phyloP scores from a whole-genome alignment of 2,888 invertebrate genomes.

The Hydroisotoma schaefferi region DNA sequence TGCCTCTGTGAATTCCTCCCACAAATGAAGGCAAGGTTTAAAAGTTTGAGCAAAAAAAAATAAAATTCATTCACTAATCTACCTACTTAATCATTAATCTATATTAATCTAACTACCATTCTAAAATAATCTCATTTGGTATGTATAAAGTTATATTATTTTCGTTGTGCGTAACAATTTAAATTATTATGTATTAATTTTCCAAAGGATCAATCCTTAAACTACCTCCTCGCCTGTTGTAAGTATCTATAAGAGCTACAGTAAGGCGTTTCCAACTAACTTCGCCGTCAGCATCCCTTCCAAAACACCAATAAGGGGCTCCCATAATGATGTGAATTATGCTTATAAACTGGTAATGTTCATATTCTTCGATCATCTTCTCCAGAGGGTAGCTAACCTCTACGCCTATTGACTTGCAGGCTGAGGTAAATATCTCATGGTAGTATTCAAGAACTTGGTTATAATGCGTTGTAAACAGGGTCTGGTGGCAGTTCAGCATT shows the following conservation, averaged over 20 bases:
- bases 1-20: no score
- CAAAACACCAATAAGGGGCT: constrained; percentile 22
- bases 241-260: background rate
- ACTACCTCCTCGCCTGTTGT: background rate
- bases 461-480: constrained; percentile 6
- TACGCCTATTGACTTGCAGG: constrained; percentile 6
- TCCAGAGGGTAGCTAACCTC: constrained; percentile 20
- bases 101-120: no score
- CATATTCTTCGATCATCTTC: constrained; percentile 22
- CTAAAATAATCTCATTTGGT: no score
- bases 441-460: constrained; percentile 13
- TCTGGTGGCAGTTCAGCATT: constrained; percentile 21
- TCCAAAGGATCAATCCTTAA: no score
- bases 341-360: constrained; percentile 3
- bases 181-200: no score
- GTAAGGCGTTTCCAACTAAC: constrained; percentile 15
- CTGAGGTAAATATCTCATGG: constrained; percentile 15
- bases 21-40: no score
- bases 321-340: constrained; percentile 28
- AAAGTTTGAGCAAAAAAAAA: no score
- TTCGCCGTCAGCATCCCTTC: constrained; percentile 1
- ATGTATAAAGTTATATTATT: no score
- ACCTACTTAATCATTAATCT: no score
- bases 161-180: no score
- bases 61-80: no score